Evolutionary conservation across 2,888 invertebrate genomes (phyloP), one percentile per base, ranked within the genome.

Genomic region (Euplagia quadripunctaria): DNA sequence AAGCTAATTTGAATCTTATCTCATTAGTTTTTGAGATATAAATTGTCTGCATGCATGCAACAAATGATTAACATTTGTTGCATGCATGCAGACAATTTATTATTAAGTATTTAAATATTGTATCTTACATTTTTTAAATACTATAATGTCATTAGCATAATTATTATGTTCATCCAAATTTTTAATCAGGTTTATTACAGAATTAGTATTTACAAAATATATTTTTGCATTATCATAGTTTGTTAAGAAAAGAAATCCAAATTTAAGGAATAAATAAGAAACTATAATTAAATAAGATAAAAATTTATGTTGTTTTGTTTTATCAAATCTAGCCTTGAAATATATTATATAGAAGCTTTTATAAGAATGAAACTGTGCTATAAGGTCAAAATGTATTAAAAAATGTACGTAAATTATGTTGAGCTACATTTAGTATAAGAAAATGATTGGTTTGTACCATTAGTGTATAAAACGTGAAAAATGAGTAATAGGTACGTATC

Each of bases 1-100:
- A 20, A 91, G 88, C 68, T 94, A 76, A 84, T 76, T 69, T 67
- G 20, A 61, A 72, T 17, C 42, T 61, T 61, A 11, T 61, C 6
- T 20, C 1, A 14, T 8, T 75, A 42, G 8, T 16, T 20, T 46
- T 58, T 20, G 43, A 11, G 7, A 65, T 12, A 65, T 65, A 31
- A 65, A 8, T 31, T 65, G 20, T 65, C 12, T 49, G 3, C 4
- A 31, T 20, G 20, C n/a, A n/a, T n/a, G n/a, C n/a, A n/a, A n/a
- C n/a, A n/a, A n/a, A n/a, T n/a, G n/a, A n/a, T n/a, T n/a, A n/a
- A n/a, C n/a, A n/a, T n/a, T n/a, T n/a, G n/a, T n/a, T n/a, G n/a
- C n/a, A n/a, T n/a, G n/a, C n/a, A n/a, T n/a, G n/a, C n/a, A n/a
- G n/a, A 64, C 49, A 49, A 66, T 12, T 4, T n/a, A n/a, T 8